Evolutionary conservation across 2,113 vertebrate species (phyloP), one percentile per base, ranked within the genome.

Genomic region (Oriolus oriolus): DNA sequence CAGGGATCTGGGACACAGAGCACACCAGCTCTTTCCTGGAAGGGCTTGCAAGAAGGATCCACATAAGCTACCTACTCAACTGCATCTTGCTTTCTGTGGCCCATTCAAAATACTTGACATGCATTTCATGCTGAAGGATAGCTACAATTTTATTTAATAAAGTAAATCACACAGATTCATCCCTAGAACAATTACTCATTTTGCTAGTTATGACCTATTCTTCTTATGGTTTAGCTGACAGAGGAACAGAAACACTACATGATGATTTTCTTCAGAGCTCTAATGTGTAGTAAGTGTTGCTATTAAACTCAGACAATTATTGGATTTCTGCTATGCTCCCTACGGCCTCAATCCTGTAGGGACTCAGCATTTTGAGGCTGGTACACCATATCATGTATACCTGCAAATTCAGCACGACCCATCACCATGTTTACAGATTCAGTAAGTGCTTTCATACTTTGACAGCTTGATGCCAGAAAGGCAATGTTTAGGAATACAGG

Each of bases 231-330:
- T 95, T 78, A 87, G 76, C 71, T 84, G 68, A 95, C 47, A 81
- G 56, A 69, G 26, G 61, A 84, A 63, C 6, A 92, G 23, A 79
- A 88, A 73, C 30, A 63, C 52, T 75, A 60, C 20, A 52, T 8
- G 33, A 47, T 27, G 39, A 89, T 96, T 95, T 87, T 77, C 80
- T 92, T 60, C 52, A 71, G 39, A 81, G 77, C 44, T 89, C 52
- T 89, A 75, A 87, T 81, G 93, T 81, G 54, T 50, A 85, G 7
- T 66, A 86, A 90, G 23, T n/a, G 27, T 71, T n/a, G 49, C 52
- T 80, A 47, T 59, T 90, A 33, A 95, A 87, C 66, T 76, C 45
- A 9, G 31, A 70, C 49, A 69, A 80, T 80, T 73, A 90, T 1
- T 82, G 65, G 16, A 86, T 90, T 85, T 90, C 71, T 84, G 37